These are phyloP conservation scores for Argyra leucocephala DNA, from an alignment of 2,888 invertebrate species.

Conservation along the genomic window DNA sequence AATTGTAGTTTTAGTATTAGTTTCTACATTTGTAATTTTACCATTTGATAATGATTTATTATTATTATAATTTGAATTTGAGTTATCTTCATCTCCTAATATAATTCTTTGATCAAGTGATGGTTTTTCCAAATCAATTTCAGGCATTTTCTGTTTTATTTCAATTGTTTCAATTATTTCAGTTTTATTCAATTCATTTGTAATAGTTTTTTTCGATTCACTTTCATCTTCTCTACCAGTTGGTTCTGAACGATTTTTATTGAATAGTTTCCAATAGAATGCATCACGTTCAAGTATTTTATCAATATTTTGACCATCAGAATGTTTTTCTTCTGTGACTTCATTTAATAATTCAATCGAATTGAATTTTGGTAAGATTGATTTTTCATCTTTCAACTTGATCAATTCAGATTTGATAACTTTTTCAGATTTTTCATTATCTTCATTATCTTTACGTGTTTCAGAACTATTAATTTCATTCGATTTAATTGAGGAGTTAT, in stretches of 20 bases:
- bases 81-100: slow-evolving; percentile 35
- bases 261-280: slow-evolving; percentile 1
- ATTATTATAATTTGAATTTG: not conserved
- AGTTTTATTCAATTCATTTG: not conserved
- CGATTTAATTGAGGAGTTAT: slow-evolving; percentile 9
- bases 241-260: slow-evolving; percentile 8
- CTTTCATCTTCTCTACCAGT: not conserved
- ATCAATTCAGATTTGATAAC: not conserved
- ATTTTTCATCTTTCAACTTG: not conserved
- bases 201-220: not conserved
- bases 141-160: not conserved
- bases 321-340: not conserved
- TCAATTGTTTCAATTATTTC: not conserved
- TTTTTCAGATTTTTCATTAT: not conserved
- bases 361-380: not conserved
- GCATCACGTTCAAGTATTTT: not conserved
- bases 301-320: not conserved
- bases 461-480: not conserved
- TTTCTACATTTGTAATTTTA: not conserved
- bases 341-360: not conserved
- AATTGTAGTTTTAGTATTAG: not conserved
- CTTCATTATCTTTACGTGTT: not conserved
- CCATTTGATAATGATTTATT: not conserved
- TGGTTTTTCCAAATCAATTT: not conserved
- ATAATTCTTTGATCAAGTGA: slow-evolving; percentile 40